Percentiles rank a stretch among this genome's conserved stretches.
These are phyloP conservation scores for Euplexia lucipara DNA, from an alignment of 2,888 invertebrate species.

Conservation along the genomic window DNA sequence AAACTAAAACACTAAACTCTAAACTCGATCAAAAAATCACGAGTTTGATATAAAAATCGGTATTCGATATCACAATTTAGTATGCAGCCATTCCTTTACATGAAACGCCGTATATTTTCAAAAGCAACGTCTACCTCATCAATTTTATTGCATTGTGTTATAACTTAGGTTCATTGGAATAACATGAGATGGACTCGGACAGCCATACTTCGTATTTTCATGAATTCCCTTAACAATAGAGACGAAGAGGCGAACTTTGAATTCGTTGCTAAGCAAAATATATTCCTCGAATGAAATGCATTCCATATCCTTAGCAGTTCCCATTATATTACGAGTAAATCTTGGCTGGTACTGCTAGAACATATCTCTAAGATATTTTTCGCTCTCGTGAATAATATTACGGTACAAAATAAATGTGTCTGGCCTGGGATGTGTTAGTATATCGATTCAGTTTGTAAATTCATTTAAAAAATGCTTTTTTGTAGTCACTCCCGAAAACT, in stretches of 20 bases:
- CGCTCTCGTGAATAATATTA: slow-evolving; percentile 39
- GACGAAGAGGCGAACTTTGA: slow-evolving; percentile 52
- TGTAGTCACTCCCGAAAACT: not conserved
- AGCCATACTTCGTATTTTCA: slow-evolving; percentile 51
- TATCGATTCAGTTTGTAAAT: not conserved
- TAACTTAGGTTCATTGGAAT: slow-evolving; percentile 67
- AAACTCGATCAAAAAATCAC: slow-evolving; percentile 17
- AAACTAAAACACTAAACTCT: not conserved
- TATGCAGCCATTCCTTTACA: slow-evolving; percentile 33
- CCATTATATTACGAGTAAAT: slow-evolving; percentile 54
- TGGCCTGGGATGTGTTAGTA: not conserved
- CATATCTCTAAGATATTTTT: slow-evolving; percentile 40
- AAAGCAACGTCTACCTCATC: slow-evolving; percentile 49
- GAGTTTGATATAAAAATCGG: slow-evolving; percentile 15
- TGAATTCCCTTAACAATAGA: slow-evolving; percentile 61
- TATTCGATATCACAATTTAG: slow-evolving; percentile 10
- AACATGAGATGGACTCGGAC: slow-evolving; percentile 62
- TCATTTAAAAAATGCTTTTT: not conserved
- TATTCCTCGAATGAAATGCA: slow-evolving; percentile 60
- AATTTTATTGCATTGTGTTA: slow-evolving; percentile 59
- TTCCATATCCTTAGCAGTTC: slow-evolving; percentile 56
- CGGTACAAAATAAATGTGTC: slow-evolving; percentile 36
- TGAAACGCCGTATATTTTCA: slow-evolving; percentile 44
- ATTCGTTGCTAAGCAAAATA: slow-evolving; percentile 62
- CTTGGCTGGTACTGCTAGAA: slow-evolving; percentile 31